These are phyloP conservation scores for Spea bombifrons DNA, from an alignment of 2,113 vertebrate genomes.

Conservation along the genomic window DNA sequence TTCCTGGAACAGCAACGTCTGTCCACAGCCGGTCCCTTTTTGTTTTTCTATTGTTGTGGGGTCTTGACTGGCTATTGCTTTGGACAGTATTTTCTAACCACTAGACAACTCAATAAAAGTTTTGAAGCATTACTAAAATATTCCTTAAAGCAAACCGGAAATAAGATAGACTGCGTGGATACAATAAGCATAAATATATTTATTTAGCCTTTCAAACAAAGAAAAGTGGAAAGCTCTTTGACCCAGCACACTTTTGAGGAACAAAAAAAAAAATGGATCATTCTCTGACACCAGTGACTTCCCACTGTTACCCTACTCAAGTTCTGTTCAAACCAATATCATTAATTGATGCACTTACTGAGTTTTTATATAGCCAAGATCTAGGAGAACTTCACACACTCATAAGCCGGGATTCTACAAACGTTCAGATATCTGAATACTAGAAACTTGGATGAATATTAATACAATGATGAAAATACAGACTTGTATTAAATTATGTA, in stretches of 20 bases:
- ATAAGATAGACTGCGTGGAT: background rate
- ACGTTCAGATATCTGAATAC: conserved; percentile 36
- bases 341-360: conserved; percentile 34
- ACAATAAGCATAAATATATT: conserved; percentile 5
- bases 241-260: background rate
- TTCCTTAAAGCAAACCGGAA: too few species aligned
- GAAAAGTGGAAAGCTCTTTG: background rate
- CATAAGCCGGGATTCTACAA: conserved; percentile 33
- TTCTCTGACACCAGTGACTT: background rate
- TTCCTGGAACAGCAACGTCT: too few species aligned
- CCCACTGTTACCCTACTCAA: conserved; percentile 3
- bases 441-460: conserved; percentile 41
- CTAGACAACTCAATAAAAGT: too few species aligned
- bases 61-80: too few species aligned
- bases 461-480: conserved; percentile 35
- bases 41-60: too few species aligned
- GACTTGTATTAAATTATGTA: conserved; percentile 36
- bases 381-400: conserved; percentile 36
- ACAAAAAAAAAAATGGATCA: background rate
- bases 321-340: conserved; percentile 23
- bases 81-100: too few species aligned
- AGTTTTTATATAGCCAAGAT: conserved; percentile 12
- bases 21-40: too few species aligned
- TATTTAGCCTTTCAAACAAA: background rate
- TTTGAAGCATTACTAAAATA: too few species aligned